phyloP scores from a whole-genome alignment of 2,113 vertebrate species.

The Athene cunicularia region DNA sequence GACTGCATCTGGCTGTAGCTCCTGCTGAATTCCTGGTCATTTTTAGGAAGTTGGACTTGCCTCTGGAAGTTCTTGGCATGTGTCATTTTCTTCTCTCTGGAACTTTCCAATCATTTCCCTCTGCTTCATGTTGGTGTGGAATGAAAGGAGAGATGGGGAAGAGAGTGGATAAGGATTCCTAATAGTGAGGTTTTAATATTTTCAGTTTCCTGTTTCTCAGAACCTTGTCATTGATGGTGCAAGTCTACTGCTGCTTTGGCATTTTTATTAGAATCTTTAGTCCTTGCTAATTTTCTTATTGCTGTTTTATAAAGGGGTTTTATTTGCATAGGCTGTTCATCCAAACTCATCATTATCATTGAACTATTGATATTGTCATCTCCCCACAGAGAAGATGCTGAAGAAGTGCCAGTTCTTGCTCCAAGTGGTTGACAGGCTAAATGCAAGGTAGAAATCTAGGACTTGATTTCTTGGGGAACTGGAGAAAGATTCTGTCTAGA shows the following conservation, averaged over 20 bases:
- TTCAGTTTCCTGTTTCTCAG: not conserved
- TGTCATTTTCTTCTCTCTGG: not conserved
- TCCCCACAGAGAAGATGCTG: not conserved
- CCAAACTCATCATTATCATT: not conserved
- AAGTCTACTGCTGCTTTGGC: not conserved
- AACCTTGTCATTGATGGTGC: not conserved
- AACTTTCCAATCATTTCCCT: not conserved
- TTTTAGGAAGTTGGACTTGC: not conserved
- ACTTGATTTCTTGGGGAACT: not conserved
- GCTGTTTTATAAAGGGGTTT: not conserved
- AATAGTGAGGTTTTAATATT: not conserved
- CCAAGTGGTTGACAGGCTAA: not conserved
- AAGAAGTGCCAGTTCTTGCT: not conserved
- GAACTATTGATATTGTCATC: not conserved
- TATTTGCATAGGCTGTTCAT: not conserved
- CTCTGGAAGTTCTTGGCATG: slow-evolving; percentile 27
- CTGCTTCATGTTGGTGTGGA: not conserved
- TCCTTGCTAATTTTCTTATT: not conserved
- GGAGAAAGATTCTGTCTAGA: not conserved
- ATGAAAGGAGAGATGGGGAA: not conserved
- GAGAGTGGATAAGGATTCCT: not conserved
- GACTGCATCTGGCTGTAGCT: not conserved
- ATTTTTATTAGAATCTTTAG: not conserved
- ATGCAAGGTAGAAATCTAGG: not conserved
- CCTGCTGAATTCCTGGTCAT: not conserved